A percentile compares a stretch with the other conserved stretches of the same genome.
These are phyloP conservation scores for Resseliella maxima DNA, from an alignment of 2,888 invertebrate genomes.

Conservation along the genomic window DNA sequence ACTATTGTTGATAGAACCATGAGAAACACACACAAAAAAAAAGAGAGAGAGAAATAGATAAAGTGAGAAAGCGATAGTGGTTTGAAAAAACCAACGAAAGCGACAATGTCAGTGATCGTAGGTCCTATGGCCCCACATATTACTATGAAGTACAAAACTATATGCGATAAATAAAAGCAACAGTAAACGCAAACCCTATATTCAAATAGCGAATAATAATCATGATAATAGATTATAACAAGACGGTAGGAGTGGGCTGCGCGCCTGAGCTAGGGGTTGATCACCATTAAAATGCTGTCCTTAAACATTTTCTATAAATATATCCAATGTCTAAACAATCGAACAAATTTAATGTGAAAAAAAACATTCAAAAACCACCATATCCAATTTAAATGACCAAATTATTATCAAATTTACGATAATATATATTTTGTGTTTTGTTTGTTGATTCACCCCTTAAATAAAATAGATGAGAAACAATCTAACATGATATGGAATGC, in stretches of 20 bases:
- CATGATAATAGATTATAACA: conserved; percentile 41
- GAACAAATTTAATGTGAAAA: too few species aligned
- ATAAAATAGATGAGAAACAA: background rate
- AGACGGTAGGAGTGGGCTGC: background rate
- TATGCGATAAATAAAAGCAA: conserved; percentile 26
- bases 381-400: too few species aligned
- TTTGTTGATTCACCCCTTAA: too few species aligned
- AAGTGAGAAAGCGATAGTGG: background rate
- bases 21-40: background rate
- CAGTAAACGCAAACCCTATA: background rate
- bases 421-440: too few species aligned
- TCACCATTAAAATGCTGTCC: too few species aligned
- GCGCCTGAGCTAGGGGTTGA: too few species aligned
- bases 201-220: conserved; percentile 27
- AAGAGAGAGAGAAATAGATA: background rate
- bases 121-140: background rate
- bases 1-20: background rate
- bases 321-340: too few species aligned
- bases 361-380: too few species aligned
- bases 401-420: too few species aligned
- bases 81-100: too few species aligned
- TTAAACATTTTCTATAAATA: too few species aligned
- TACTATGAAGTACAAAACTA: background rate
- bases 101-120: conserved; percentile 20
- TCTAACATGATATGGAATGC: conserved; percentile 29